Evolutionary conservation across 2,797 vertebrate genomes (phyloP).

Genomic region (Hyperoplus lanceolatus): DNA sequence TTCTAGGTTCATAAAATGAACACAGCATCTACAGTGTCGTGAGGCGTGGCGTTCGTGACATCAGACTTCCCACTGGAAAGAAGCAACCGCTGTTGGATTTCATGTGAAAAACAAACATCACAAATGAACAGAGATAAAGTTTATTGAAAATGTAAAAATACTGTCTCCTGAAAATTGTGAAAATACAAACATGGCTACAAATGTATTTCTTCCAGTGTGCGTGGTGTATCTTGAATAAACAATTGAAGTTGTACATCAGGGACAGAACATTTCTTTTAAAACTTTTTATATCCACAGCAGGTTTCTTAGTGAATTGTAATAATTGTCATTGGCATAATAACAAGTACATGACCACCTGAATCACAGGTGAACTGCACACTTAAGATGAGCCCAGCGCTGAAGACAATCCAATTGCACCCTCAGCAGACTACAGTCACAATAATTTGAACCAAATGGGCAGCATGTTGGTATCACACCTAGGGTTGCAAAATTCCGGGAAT

Average conservation of each 20-base stretch:
- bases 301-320: background rate
- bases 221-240: background rate
- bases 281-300: background rate
- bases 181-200: background rate
- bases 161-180: background rate
- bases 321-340: background rate
- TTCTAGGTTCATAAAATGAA: background rate
- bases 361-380: too few relatives aligned
- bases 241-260: background rate
- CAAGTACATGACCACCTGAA: background rate
- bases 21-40: background rate
- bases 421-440: background rate
- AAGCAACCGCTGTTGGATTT: constrained; percentile 2
- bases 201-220: background rate
- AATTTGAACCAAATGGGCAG: background rate
- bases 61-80: background rate
- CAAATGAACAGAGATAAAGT: background rate
- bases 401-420: background rate
- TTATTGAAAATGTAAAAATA: background rate
- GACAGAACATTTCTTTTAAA: background rate
- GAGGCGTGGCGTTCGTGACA: background rate
- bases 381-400: background rate
- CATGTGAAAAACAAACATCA: background rate
- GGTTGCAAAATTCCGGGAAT: too few relatives aligned
- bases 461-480: background rate